These are phyloP conservation scores for Phaedon cochleariae DNA, from an alignment of 2,888 invertebrate genomes.

Conservation along the genomic window DNA sequence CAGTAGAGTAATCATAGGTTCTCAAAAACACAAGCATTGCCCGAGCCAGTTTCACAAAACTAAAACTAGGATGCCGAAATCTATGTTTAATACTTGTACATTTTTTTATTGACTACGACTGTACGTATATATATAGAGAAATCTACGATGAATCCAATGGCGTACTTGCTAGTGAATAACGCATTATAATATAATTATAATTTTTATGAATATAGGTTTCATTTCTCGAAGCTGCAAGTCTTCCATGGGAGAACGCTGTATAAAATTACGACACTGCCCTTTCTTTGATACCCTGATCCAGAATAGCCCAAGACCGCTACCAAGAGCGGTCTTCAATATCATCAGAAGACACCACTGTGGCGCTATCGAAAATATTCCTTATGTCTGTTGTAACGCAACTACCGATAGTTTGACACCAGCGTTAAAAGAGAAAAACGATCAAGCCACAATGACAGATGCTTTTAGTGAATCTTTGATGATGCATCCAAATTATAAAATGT, in stretches of 20 bases:
- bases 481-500: slow-evolving; percentile 58
- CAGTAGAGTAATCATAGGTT: no score
- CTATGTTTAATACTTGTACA: no score
- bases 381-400: slow-evolving; percentile 65
- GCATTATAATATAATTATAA: no score
- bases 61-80: no score
- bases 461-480: slow-evolving; percentile 7
- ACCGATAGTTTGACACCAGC: slow-evolving; percentile 3
- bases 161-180: no score
- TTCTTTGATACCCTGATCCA: slow-evolving; percentile 52
- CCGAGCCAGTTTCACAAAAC: no score
- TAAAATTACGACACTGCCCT: slow-evolving; percentile 52
- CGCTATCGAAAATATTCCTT: slow-evolving; percentile 56
- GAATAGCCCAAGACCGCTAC: slow-evolving; percentile 48
- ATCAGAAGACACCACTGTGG: slow-evolving; percentile 60
- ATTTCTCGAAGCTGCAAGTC: slow-evolving; percentile 37
- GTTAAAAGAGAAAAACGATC: not conserved
- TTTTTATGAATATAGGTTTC: slow-evolving; percentile 18
- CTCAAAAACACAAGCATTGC: no score
- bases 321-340: slow-evolving; percentile 47
- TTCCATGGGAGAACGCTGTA: slow-evolving; percentile 47
- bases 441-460: not conserved
- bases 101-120: no score
- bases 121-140: no score
- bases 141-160: no score